phyloP scores from a whole-genome alignment of 2,113 vertebrate genomes.

The Pipa parva region DNA sequence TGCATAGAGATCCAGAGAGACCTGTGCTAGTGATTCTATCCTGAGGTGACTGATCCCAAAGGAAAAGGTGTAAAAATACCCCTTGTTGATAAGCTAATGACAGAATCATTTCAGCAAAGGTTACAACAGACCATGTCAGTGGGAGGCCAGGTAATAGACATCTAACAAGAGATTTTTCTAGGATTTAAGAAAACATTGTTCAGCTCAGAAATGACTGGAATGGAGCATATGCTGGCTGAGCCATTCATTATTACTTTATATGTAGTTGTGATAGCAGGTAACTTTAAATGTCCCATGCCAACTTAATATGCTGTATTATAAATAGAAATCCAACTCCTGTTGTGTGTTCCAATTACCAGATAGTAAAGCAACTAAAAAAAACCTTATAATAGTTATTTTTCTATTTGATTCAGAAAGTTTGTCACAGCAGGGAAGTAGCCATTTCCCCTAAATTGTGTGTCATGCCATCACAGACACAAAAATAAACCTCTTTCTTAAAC shows the following conservation, averaged over 20 bases:
- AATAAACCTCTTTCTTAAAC: constrained; percentile 57
- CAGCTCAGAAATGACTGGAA: no score
- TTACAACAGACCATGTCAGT: no score
- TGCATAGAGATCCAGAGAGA: no score
- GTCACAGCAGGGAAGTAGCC: constrained; percentile 64
- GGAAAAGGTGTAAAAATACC: no score
- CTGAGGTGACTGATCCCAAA: no score
- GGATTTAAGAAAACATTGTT: no score
- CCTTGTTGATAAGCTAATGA: no score
- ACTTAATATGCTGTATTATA: constrained; percentile 52
- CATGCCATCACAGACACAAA: constrained; percentile 55
- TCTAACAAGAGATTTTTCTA: no score
- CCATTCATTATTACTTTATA: constrained; percentile 44
- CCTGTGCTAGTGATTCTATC: no score
- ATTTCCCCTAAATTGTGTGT: constrained; percentile 57
- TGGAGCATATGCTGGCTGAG: background rate
- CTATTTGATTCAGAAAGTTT: constrained; percentile 76
- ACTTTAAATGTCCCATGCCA: constrained; percentile 51
- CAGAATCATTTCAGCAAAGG: no score
- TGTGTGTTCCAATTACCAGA: constrained; percentile 66
- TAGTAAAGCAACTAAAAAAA: constrained; percentile 63
- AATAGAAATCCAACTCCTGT: constrained; percentile 54
- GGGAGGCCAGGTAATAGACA: no score
- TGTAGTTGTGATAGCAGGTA: constrained; percentile 37
- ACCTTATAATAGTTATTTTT: constrained; percentile 60